Base-by-base conservation (phyloP, 2,797 vertebrate species). In the Trachurus trachurus region DNA sequence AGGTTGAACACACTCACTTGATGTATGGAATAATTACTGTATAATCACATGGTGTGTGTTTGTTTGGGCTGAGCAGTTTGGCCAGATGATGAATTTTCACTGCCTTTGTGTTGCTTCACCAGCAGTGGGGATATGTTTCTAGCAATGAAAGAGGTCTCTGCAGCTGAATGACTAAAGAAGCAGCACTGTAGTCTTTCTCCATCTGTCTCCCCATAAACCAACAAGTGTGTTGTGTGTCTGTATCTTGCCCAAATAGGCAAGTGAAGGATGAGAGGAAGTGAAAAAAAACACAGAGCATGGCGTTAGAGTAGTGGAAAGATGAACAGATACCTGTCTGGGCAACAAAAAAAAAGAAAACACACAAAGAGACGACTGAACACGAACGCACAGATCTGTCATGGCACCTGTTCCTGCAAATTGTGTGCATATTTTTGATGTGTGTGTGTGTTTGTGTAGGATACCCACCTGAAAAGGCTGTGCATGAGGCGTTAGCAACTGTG, bases 401-500 rank as follows among this genome's bases (percentile, higher is more conserved):
- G 74, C 77, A 83, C 76, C 81, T 89, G 79, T 77, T 84, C 61
- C 50, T 68, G 61, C 54, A 72, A 83, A 86, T 60, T 26, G 64
- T 74, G 68, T 83, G 29, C 62, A 54, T 75, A 69, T 81, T 71
- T 80, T 72, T 89, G 61, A 70, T 76, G 64, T 87, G 80, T 81
- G 26, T 83, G 68, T 85, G 71, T 82, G 73, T 84, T 49, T 84
- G 65, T 87, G 71, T 62, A 98, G 97, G 97, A 71, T 97, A 98
- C 82, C 97, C 97, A 73, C 95, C 93, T 3, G 95, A 96, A 37
- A 91, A 94, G 12, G 97, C 97, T 0, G 96, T 96, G 1, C 95
- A 96, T 1, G 94, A 96, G 39, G 97, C 96, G 39, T 88, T 97
- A 82, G 83, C 85, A 21, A 87, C 96, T 5, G 94, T 97, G 86